Evolutionary conservation across 2,113 vertebrate genomes (phyloP), one percentile per base, ranked within the genome.

Genomic region (Eira barbara): DNA sequence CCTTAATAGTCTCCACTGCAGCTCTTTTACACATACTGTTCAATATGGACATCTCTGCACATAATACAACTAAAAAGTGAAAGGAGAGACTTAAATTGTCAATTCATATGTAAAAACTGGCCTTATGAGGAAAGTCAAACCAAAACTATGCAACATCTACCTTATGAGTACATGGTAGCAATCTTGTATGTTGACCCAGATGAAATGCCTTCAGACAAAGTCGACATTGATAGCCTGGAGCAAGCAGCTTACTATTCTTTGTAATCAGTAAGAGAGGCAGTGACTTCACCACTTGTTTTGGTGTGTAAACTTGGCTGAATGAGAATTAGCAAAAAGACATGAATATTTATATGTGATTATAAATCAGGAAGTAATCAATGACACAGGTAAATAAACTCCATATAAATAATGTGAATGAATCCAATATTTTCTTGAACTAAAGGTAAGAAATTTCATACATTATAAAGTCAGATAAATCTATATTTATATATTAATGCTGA

Each of bases 81-180:
- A 67, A 81, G 39, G 5, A 61, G 21, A 79, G 63, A 76, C 47
- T 45, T 85, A 27, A 39, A 31, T 29, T 36, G 36, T 31, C 17
- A 57, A 14, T 89, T 79, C 47, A 23, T 39, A 80, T 57, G 7
- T 81, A 39, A 81, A 91, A 84, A 73, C 9, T 49, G 49, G 20
- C 36, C 63, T 7, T 80, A 27, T 0, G 73, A 84, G 10, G 76
- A 74, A 83, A 88, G 29, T 36, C 21, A 78, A 34, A 25, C 7
- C 52, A 94, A 91, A 93, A 61, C 11, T 6, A 52, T 36, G 7
- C 79, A 65, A 88, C 74, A 42, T 91, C 98, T 98, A 99, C 99
- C 99, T 98, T 99, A 96, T 99, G 99, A 83, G 96, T 91, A 97
- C 99, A 99, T 13, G 99, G 98, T 55, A 99, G 98, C 49, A 93